Percentiles rank a stretch among this genome's conserved stretches.
Evolutionary conservation across 2,113 vertebrate genomes (phyloP).

Genomic region (cattle (Bos taurus)): ARS-UCD2.0 NC_037355.1:7731501-7732000

Average conservation of each 20-base stretch:
- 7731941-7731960: neutral
- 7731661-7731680: neutral
- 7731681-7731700: neutral
- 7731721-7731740: neutral
- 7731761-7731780: neutral
- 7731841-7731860: neutral
- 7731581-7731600: neutral
- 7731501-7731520: too few relatives aligned
- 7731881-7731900: rapidly evolving
- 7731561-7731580: too few relatives aligned
- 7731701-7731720: neutral
- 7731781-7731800: neutral
- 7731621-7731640: neutral
- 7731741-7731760: neutral
- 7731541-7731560: too few relatives aligned
- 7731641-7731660: neutral
- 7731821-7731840: neutral
- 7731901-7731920: neutral
- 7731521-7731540: too few relatives aligned
- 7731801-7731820: neutral
- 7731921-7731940: neutral
- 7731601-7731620: neutral
- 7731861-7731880: too few relatives aligned
- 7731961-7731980: neutral
- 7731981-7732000: neutral